Percentiles rank a stretch among this genome's conserved stretches.
These are phyloP conservation scores for Heliconius nattereri DNA, from an alignment of 1,140 invertebrate genomes.

Conservation along the genomic window DNA sequence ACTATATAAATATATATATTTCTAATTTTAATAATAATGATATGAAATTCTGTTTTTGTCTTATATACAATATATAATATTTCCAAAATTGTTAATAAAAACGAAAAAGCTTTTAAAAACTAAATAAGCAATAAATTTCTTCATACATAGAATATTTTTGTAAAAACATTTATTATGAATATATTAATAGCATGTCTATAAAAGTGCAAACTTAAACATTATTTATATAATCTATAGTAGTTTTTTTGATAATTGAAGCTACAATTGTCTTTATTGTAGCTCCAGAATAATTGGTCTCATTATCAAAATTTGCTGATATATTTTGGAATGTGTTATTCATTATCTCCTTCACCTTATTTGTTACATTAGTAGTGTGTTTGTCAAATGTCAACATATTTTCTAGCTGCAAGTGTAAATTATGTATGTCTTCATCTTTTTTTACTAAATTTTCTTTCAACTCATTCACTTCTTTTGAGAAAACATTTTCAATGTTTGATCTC, in stretches of 20 bases:
- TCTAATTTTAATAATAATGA: no score
- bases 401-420: slow-evolving; percentile 38
- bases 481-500: slow-evolving; percentile 24
- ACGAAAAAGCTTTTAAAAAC: no score
- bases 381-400: slow-evolving; percentile 30
- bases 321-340: slow-evolving; percentile 71
- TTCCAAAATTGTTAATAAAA: no score
- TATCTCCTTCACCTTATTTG: slow-evolving; percentile 62
- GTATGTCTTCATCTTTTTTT: slow-evolving; percentile 45
- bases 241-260: slow-evolving; percentile 64
- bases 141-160: no score
- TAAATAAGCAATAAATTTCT: no score
- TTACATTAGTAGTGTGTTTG: slow-evolving; percentile 31
- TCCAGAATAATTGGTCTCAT: slow-evolving; percentile 56
- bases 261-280: slow-evolving; percentile 56
- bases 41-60: no score
- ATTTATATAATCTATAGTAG: slow-evolving; percentile 56
- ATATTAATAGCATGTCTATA: background rate
- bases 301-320: slow-evolving; percentile 60
- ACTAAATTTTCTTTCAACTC: slow-evolving; percentile 45
- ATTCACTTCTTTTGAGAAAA: slow-evolving; percentile 45
- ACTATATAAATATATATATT: no score
- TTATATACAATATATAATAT: no score
- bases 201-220: slow-evolving; percentile 31
- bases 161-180: background rate